Evolutionary conservation across 2,888 invertebrate genomes (phyloP), one percentile per base, ranked within the genome.

Genomic region (Pandemis corylana): DNA sequence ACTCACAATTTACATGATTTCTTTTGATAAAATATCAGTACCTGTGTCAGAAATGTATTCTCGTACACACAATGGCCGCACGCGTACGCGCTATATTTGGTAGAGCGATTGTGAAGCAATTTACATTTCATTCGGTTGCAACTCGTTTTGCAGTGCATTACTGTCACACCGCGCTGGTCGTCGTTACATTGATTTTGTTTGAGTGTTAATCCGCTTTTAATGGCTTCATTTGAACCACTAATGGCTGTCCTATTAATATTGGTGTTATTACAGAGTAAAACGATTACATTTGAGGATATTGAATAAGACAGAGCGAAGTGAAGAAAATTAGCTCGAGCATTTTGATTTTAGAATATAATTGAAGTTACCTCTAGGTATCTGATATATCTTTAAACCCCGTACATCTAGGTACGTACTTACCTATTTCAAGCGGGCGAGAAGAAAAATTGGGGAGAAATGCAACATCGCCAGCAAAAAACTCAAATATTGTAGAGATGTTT

Each of bases 11-110:
- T 20, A 20, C 20, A 20, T 20, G 20, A 46, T 46, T 12, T 12
- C 10, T 46, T 3, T 46, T 46, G 10, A 46, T 36, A 13, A 7
- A 9, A 9, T 7, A 20, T 1, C 9, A 7, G 56, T 56, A n/a
- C 6, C 42, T 36, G 12, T 7, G 44, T 56, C 28, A 13, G 13
- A 42, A 41, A 41, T 42, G 28, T 41, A 59, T 28, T 68, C 68
- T 15, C 46, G 13, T 49, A 67, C 70, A 66, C 62, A 85, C 84
- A 85, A 82, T 84, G 81, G 79, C 79, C 76, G 80, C 79, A 80
- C 81, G 81, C 83, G 82, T 82, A 83, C 83, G 83, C 74, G 85
- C 82, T 86, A 87, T 82, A 83, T 86, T 83, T 85, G 85, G 87
- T 80, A 76, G 76, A 74, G 62, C 81, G 78, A 78, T 80, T 76